Evolutionary conservation across 2,113 vertebrate genomes (phyloP), one percentile per base, ranked within the genome.

Genomic region (Gopherus flavomarginatus): DNA sequence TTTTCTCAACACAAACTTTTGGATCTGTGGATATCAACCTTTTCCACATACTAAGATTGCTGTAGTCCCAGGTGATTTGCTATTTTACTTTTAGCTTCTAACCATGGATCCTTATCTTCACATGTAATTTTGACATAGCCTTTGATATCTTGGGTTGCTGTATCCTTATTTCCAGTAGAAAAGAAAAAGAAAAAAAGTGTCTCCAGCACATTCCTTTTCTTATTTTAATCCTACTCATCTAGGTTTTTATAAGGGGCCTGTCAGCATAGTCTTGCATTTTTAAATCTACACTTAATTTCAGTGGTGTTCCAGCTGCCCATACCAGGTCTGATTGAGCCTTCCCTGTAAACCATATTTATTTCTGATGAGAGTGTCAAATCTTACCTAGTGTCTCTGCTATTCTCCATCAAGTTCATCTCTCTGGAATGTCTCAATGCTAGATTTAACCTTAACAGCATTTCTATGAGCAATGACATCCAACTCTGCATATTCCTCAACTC

Each of bases 291-390:
- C 53, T 77, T 38, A 21, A 38, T 27, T 72, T 54, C 11, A 82
- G 11, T 42, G 2, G 44, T 11, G 5, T 53, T 92, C 24, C 44
- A 13, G 27, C 57, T 59, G 57, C 57, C 27, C 57, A 59, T 5
- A 59, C 27, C 57, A 59, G 57, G 10, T 59, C 8, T 38, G 77
- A 78, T 81, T 1, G 9, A 53, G 83, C n/a, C 11, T n/a, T 27
- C 49, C 89, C 82, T 75, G 79, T 83, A 17, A 90, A 90, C 27
- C 44, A 6, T 53, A 81, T 86, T 59, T 44, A 80, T 24, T 80
- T 83, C 29, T 90, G 88, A 95, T 65, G 88, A 93, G 26, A 86
- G 94, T 81, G 82, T 29, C 29, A 29, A 59, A 53, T 13, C 42
- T 11, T 1, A 50, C 44, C 57, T 1, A 6, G 27, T 69, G 42